Evolutionary conservation across 2,797 vertebrate genomes (phyloP), one percentile per base, ranked within the genome.

Genomic region (Karalla daura): DNA sequence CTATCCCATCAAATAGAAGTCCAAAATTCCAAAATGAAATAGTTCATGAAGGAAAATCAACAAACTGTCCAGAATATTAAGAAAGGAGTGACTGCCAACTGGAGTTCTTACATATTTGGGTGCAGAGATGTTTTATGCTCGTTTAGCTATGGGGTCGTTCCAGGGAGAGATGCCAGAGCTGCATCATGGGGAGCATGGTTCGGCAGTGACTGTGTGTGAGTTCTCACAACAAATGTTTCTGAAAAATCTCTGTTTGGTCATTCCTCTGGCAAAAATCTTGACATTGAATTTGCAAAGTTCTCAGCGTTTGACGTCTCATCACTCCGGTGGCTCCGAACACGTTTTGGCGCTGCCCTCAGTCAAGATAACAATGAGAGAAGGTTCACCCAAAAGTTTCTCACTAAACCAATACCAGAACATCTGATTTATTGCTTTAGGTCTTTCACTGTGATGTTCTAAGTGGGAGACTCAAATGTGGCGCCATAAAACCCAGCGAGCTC

Each of bases 231-330:
- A 43, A 20, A 8, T 14, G 15, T 40, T 45, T n/a, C n/a, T 50
- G 13, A 12, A n/a, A 69, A 35, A 27, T 45, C 25, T 58, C 13
- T 54, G 55, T 63, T n/a, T n/a, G n/a, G n/a, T 70, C 74, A 78
- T 70, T 73, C 49, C 45, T 59, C 51, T 51, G 63, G 64, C 47
- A 70, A 52, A 73, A 68, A 54, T 46, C n/a, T 40, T 8, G 5
- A 53, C 15, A 11, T 4, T 9, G 4, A 14, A 15, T 18, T 14
- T 7, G 15, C 2, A 18, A 20, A 74, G 21, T 17, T 41, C 67
- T 59, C 43, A 65, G 25, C 18, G 35, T 49, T 41, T 62, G 17
- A 67, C 32, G 1, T 49, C 24, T 71, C 17, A 59, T 44, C 39
- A n/a, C 35, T 18, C 2, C 28, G 27, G 13, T 18, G 2, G 20